Conservation (phyloP, 2,113 vertebrate genomes). For the Vulpes ferrilata region DNA sequence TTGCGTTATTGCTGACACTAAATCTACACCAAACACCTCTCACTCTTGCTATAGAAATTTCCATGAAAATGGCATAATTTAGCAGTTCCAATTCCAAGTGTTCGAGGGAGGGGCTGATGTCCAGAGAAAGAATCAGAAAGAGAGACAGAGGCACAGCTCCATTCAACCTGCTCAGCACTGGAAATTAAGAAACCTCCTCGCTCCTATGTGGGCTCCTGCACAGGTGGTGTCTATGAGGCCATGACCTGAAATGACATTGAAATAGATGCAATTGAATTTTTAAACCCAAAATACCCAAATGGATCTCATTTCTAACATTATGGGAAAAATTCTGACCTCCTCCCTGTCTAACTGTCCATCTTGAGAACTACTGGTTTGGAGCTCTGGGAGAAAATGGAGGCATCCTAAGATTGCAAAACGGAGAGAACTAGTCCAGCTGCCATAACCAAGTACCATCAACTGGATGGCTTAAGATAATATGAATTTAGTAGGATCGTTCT, state of each 20-base stretch:
- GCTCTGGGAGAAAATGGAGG: background rate
- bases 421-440: background rate
- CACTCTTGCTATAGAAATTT: conserved; percentile 56
- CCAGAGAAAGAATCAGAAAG: background rate
- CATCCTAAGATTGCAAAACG: background rate
- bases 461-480: too few relatives aligned
- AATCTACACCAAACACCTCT: conserved; percentile 66
- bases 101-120: background rate
- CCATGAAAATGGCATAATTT: background rate
- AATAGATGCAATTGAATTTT: background rate
- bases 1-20: conserved; percentile 75
- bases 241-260: background rate
- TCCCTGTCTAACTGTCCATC: background rate
- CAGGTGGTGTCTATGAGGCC: background rate
- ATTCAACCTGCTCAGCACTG: background rate
- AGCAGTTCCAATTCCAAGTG: background rate
- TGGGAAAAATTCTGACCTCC: background rate
- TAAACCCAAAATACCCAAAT: background rate
- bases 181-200: background rate
- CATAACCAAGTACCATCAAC: too few relatives aligned
- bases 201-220: too few relatives aligned
- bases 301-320: background rate
- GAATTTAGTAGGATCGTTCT: too few relatives aligned
- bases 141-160: too few relatives aligned
- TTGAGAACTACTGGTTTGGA: background rate